These are phyloP conservation scores for Hippoglossus hippoglossus DNA, from an alignment of 2,797 vertebrate genomes.

Conservation along the genomic window DNA sequence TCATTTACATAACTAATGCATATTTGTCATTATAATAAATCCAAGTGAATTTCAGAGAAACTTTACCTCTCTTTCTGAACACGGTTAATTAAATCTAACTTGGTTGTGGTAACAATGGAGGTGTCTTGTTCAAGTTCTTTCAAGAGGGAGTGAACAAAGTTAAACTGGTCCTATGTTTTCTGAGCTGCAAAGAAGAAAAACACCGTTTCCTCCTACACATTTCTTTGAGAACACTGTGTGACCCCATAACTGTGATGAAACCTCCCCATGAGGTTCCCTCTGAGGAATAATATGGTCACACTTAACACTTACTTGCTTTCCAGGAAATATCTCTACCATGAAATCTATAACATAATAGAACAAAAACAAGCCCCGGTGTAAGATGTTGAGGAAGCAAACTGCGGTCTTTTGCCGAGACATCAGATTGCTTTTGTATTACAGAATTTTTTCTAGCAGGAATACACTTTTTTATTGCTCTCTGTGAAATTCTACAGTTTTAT, in stretches of 20 bases:
- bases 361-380: constrained; percentile 33
- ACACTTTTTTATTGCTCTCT: constrained; percentile 33
- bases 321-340: constrained; percentile 57
- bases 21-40: constrained; percentile 23
- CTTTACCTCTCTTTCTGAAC: background rate
- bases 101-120: background rate
- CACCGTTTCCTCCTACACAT: constrained; percentile 25
- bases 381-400: constrained; percentile 47
- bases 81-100: constrained; percentile 25
- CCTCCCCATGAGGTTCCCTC: constrained; percentile 43
- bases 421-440: constrained; percentile 55
- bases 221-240: constrained; percentile 54
- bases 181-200: constrained; percentile 15
- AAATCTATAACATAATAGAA: constrained; percentile 63
- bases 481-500: constrained; percentile 47
- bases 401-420: constrained; percentile 45
- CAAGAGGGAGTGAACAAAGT: constrained; percentile 26
- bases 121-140: background rate
- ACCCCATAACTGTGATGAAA: constrained; percentile 60
- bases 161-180: constrained; percentile 15
- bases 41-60: background rate
- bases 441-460: constrained; percentile 44
- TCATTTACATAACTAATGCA: background rate
- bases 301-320: constrained; percentile 54
- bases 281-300: constrained; percentile 55